These are phyloP conservation scores for Oscheius sp. DNA, from an alignment of 2,888 invertebrate genomes.

Conservation along the genomic window DNA sequence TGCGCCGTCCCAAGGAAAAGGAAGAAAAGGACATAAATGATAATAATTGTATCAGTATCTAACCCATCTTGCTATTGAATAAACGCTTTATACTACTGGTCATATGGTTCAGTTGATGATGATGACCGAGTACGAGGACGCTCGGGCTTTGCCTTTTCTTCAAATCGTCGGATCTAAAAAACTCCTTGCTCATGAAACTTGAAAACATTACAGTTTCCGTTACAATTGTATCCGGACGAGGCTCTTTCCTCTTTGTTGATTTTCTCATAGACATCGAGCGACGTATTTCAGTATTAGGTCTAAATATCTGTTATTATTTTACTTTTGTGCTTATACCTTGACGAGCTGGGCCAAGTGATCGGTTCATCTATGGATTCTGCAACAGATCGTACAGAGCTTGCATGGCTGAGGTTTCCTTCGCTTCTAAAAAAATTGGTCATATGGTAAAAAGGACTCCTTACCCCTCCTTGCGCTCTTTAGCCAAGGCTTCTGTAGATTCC, in stretches of 20 bases:
- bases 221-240: neutral
- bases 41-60: constrained; percentile 28
- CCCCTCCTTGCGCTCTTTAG: constrained; percentile 22
- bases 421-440: constrained; percentile 7
- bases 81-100: constrained; percentile 22
- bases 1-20: constrained; percentile 38
- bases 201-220: constrained; percentile 6
- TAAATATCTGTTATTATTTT: neutral
- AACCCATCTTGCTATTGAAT: constrained; percentile 3
- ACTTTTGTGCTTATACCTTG: neutral
- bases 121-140: constrained; percentile 2
- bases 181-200: neutral
- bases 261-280: constrained; percentile 22
- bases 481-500: constrained; percentile 25
- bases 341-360: constrained; percentile 21
- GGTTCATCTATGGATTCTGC: constrained; percentile 36
- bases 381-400: constrained; percentile 34
- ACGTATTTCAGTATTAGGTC: neutral
- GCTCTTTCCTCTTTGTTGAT: constrained; percentile 12
- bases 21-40: constrained; percentile 34
- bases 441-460: neutral
- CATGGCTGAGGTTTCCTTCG: constrained; percentile 33
- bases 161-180: constrained; percentile 21
- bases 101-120: constrained; percentile 1
- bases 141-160: constrained; percentile 1